phyloP scores from a whole-genome alignment of 2,797 vertebrate genomes.

The Rhincodon typus region DNA sequence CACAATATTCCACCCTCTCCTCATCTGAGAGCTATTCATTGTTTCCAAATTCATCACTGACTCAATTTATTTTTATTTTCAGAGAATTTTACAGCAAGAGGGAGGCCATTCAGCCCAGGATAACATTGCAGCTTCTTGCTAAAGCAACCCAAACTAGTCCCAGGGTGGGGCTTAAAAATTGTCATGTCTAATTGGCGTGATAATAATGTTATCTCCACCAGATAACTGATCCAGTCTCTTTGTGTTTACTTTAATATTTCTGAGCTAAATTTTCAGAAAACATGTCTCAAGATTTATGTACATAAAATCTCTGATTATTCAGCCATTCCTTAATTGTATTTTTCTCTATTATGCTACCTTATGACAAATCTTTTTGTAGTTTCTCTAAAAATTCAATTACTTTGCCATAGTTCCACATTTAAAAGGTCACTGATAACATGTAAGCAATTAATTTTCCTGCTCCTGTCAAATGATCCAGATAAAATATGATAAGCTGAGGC shows the following conservation, averaged over 20 bases:
- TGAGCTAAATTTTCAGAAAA: neutral
- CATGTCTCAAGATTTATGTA: neutral
- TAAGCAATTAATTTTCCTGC: neutral
- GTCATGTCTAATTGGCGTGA: neutral
- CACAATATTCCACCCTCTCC: neutral
- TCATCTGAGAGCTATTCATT: neutral
- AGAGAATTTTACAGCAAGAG: neutral
- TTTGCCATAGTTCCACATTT: neutral
- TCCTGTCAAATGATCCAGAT: neutral
- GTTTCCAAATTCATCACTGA: neutral
- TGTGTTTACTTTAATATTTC: neutral
- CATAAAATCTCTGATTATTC: neutral
- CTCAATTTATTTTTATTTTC: neutral
- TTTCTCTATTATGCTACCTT: neutral
- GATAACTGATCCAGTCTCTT: neutral
- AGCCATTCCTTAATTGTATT: neutral
- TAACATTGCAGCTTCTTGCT: neutral
- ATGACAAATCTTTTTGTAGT: neutral
- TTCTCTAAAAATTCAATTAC: neutral
- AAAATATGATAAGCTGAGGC: neutral
- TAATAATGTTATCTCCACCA: no score
- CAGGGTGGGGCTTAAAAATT: neutral
- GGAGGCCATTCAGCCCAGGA: neutral
- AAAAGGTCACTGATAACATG: neutral
- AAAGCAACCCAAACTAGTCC: neutral